These are phyloP conservation scores for Ommatoiulus sabulosus DNA, from an alignment of 2,888 invertebrate genomes.

Conservation along the genomic window DNA sequence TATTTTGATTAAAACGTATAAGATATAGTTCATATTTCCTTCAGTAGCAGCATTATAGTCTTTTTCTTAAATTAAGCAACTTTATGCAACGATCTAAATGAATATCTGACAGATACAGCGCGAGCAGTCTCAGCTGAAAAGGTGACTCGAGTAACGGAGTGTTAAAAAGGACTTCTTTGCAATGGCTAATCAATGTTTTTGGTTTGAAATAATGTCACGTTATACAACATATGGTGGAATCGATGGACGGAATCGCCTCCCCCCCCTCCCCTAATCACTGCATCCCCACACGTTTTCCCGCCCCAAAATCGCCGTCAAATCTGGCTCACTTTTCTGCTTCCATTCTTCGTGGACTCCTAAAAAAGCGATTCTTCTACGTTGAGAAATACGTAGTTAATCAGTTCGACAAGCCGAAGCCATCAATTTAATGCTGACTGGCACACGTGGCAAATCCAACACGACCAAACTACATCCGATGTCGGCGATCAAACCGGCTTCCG, in stretches of 20 bases:
- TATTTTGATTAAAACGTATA: no score
- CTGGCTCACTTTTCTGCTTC: slow-evolving; percentile 38
- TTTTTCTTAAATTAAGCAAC: no score
- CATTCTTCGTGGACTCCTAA: slow-evolving; percentile 9
- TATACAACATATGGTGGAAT: not conserved
- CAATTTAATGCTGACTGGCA: slow-evolving; percentile 43
- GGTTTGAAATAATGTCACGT: not conserved
- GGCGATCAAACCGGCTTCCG: slow-evolving; percentile 3
- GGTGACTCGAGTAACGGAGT: no score
- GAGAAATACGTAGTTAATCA: slow-evolving; percentile 43
- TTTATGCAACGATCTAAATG: no score
- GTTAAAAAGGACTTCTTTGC: not conserved
- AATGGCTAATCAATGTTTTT: not conserved
- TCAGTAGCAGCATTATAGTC: no score
- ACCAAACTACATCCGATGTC: slow-evolving; percentile 37
- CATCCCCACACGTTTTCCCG: not conserved
- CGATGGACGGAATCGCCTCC: not conserved
- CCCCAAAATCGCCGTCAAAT: not conserved
- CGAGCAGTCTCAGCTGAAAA: no score
- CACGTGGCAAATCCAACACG: slow-evolving; percentile 43
- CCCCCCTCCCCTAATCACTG: not conserved
- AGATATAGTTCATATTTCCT: no score
- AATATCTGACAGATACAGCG: no score
- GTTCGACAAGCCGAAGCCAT: slow-evolving; percentile 40
- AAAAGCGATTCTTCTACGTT: slow-evolving; percentile 28